phyloP scores from a whole-genome alignment of 2,113 vertebrate species.

The Deroptyus accipitrinus region DNA sequence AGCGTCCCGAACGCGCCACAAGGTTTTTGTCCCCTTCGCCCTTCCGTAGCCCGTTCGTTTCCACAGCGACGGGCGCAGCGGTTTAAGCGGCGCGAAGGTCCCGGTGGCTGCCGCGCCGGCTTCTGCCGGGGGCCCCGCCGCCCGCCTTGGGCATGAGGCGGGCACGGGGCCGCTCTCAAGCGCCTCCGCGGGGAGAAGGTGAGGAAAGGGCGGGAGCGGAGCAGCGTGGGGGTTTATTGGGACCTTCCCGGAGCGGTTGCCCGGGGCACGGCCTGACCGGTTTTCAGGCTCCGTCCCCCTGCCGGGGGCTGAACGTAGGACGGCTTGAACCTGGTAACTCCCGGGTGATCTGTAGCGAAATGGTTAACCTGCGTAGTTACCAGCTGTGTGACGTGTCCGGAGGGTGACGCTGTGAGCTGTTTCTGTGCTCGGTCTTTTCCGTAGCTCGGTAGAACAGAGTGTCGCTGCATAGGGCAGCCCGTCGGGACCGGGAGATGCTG shows the following conservation, averaged over 20 bases:
- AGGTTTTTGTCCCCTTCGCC: background rate
- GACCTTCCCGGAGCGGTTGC: too few species aligned
- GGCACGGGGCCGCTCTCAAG: background rate
- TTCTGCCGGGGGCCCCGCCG: background rate
- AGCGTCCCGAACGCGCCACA: background rate
- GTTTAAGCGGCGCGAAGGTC: background rate
- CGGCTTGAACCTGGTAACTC: too few species aligned
- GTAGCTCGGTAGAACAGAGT: background rate
- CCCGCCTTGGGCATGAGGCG: conserved; percentile 20
- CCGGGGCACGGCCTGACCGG: too few species aligned
- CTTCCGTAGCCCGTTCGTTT: conserved; percentile 17
- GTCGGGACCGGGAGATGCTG: rapidly evolving
- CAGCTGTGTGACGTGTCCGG: background rate
- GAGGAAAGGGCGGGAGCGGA: background rate
- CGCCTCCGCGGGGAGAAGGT: conserved; percentile 41
- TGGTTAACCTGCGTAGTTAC: background rate
- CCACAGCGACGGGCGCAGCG: conserved; percentile 1
- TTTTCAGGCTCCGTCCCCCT: background rate
- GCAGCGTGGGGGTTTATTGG: background rate
- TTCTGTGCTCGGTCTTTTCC: background rate
- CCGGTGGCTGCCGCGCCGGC: background rate
- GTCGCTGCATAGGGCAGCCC: rapidly evolving
- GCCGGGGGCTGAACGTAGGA: too few species aligned
- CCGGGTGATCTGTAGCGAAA: background rate
- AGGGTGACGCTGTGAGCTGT: background rate